Evolutionary conservation across 2,888 invertebrate genomes (phyloP).

Genomic region (Onchidella celtica): DNA sequence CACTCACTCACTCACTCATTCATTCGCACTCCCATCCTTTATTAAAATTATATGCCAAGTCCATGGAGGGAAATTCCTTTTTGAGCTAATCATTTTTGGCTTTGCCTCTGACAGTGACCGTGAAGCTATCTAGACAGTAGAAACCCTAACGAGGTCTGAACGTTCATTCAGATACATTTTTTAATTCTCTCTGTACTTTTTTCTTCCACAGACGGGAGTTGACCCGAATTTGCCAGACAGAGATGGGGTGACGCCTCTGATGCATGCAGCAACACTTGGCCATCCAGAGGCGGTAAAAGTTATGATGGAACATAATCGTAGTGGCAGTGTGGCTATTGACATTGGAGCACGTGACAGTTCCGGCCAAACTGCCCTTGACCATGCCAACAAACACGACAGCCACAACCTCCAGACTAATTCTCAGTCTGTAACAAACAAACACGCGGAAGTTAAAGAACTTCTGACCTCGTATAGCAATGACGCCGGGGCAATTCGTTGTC

Average conservation of each 20-base stretch:
- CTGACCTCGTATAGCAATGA: not conserved
- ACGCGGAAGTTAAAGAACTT: not conserved
- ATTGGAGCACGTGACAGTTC: slow-evolving; percentile 3
- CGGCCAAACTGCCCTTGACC: not conserved
- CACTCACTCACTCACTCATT: no score
- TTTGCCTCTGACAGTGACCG: no score
- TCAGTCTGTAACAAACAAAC: not conserved
- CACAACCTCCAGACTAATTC: not conserved
- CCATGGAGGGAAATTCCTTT: no score
- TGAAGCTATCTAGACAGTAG: no score
- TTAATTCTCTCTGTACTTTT: no score
- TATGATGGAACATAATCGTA: slow-evolving; percentile 16
- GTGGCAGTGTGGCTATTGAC: slow-evolving; percentile 32
- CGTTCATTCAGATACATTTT: no score
- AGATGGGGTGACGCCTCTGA: slow-evolving; percentile 58
- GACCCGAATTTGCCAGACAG: slow-evolving; percentile 55
- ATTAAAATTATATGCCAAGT: no score
- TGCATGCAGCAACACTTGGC: slow-evolving; percentile 57
- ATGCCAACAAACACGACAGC: not conserved
- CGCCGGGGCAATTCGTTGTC: not conserved
- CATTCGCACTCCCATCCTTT: no score
- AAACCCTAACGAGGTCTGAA: no score
- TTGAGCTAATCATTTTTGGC: no score
- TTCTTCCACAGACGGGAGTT: slow-evolving; percentile 49
- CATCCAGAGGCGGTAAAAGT: slow-evolving; percentile 43